These are phyloP conservation scores for Drosophila yakuba DNA, from an alignment of 1,140 invertebrate species.

Conservation along the genomic window DNA sequence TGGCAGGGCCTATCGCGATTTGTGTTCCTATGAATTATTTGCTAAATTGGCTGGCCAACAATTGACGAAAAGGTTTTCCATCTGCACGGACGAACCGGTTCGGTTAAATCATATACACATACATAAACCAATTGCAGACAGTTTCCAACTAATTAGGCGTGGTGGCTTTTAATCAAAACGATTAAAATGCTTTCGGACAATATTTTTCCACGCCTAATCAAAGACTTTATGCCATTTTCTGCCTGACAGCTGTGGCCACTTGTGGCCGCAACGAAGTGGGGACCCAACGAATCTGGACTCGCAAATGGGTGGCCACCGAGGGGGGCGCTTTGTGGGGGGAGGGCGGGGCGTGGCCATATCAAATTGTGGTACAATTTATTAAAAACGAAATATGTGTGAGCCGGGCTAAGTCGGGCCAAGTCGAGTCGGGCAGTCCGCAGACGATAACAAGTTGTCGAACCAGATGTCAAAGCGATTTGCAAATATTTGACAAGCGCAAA, in stretches of 20 bases:
- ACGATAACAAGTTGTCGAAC: slow-evolving; percentile 83
- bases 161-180: slow-evolving; percentile 82
- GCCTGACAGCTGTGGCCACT: slow-evolving; percentile 71
- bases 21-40: slow-evolving; percentile 80
- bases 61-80: slow-evolving; percentile 75
- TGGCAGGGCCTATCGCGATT: slow-evolving; percentile 78
- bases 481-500: slow-evolving; percentile 83
- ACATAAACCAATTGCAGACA: slow-evolving; percentile 15
- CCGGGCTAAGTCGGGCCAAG: slow-evolving; percentile 48
- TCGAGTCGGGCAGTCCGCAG: slow-evolving; percentile 26
- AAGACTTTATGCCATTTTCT: slow-evolving; percentile 77
- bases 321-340: slow-evolving; percentile 15
- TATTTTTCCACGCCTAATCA: slow-evolving; percentile 83
- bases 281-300: slow-evolving; percentile 25
- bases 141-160: slow-evolving; percentile 81
- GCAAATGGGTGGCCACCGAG: slow-evolving; percentile 30
- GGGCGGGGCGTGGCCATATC: slow-evolving; percentile 70
- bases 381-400: slow-evolving; percentile 80
- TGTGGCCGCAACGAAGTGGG: neutral
- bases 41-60: slow-evolving; percentile 71
- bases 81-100: slow-evolving; percentile 55
- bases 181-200: slow-evolving; percentile 83
- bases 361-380: slow-evolving; percentile 83
- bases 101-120: too few species aligned
- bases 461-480: slow-evolving; percentile 83